Base-by-base conservation (phyloP, 2,113 vertebrate genomes). In the Daphoenositta chrysoptera region DNA sequence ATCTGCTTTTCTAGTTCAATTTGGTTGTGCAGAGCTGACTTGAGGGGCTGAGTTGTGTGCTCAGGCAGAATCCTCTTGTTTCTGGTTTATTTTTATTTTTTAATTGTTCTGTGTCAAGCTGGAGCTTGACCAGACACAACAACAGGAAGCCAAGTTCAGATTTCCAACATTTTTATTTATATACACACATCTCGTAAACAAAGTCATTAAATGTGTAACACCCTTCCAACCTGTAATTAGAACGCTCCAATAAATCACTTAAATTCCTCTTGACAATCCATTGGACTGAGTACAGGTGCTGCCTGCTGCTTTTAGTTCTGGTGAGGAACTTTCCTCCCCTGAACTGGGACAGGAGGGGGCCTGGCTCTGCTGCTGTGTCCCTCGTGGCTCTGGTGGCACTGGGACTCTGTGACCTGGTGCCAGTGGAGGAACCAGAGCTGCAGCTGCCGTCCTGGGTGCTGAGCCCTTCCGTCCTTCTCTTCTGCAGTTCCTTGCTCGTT, bases 381-480 rank as follows among this genome's bases (percentile, higher is more conserved):
- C 35, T 7, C 0, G 0, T 0, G 11, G 39, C 1, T 4, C 58
- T 8, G 2, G 22, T 24, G 31, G 0, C 22, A 1, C 11, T 9
- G 53, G 35, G 27, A 4, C 12, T 5, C 5, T 1, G 21, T 0
- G 22, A 5, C 18, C 1, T 3, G 1, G 20, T 31, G 31, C 75
- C 39, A 13, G 27, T 1, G 56, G 60, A 44, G 82, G 51, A 51
- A 5, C 27, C 1, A 2, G 40, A 47, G 21, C 48, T 58, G 60
- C 14, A 16, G 26, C 12, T 1, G 2, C 3, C 12, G 5, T 15
- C 54, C 42, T 14, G 56, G 33, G 1, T 24, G 39, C 76, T 53
- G 53, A 51, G 33, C 53, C 35, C 0, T 27, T 22, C 20, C 61
- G 7, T 31, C 53, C 54, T 45, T 28, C 23, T 6, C 20, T 53